Percentiles rank a stretch among this genome's conserved stretches.
phyloP scores from a whole-genome alignment of 2,113 vertebrate species.

The Perognathus longimembris region DNA sequence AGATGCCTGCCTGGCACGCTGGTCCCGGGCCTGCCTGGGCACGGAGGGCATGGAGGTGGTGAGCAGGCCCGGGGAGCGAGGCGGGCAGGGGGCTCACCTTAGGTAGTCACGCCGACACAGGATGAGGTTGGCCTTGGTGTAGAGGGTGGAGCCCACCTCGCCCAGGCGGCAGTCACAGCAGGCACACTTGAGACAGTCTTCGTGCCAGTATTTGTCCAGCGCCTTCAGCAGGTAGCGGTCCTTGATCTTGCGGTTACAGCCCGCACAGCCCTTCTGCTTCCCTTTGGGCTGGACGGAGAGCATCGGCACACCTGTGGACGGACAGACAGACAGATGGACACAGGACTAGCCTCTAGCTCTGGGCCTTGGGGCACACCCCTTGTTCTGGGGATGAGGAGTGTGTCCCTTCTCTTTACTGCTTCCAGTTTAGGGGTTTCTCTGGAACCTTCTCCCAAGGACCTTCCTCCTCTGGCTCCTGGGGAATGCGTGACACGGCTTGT shows the following conservation, averaged over 20 bases:
- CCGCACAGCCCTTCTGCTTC: conserved; percentile 99
- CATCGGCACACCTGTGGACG: conserved; percentile 94
- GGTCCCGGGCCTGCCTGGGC: background rate
- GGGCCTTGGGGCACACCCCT: background rate
- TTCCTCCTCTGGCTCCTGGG: background rate
- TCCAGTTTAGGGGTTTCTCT: background rate
- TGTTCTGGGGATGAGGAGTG: background rate
- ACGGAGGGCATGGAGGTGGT: fast-evolving
- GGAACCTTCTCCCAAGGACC: background rate
- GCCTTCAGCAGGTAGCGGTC: conserved; percentile 99
- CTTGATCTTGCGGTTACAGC: conserved; percentile 99
- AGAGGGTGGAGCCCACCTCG: conserved; percentile 99
- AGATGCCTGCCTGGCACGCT: background rate
- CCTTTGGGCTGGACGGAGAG: conserved; percentile 99
- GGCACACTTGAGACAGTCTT: conserved; percentile 99
- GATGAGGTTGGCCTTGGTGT: conserved; percentile 99
- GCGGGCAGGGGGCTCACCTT: conserved; percentile 89
- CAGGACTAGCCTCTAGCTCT: background rate
- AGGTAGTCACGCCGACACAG: conserved; percentile 99
- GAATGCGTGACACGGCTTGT: background rate
- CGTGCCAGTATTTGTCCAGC: conserved; percentile 99
- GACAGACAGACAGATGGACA: background rate
- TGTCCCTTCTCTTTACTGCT: background rate
- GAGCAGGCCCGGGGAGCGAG: background rate
- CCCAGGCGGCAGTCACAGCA: conserved; percentile 99